These are phyloP conservation scores for Meriones psammophilus DNA, from an alignment of 2,797 vertebrate species.

Conservation along the genomic window DNA sequence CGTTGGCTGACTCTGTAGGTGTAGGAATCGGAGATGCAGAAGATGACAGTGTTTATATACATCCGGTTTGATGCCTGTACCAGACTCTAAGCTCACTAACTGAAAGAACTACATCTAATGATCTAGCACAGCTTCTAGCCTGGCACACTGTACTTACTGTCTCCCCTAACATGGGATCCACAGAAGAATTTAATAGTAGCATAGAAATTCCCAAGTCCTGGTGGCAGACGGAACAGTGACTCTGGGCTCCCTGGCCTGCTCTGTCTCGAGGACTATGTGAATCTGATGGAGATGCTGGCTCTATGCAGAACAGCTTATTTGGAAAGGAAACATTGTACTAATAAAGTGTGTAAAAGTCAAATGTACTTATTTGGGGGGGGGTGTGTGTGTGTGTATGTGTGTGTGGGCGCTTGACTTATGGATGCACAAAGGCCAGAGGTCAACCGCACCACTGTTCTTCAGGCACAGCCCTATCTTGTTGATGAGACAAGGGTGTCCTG, in stretches of 20 bases:
- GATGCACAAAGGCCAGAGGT: not conserved
- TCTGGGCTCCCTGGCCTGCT: not conserved
- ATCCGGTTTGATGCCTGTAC: not conserved
- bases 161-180: not conserved
- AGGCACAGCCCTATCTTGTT: not conserved
- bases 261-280: not conserved
- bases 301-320: not conserved
- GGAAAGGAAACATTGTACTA: not conserved
- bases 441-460: not conserved
- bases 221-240: not conserved
- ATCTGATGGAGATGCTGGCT: not conserved
- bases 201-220: not conserved
- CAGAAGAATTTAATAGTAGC: not conserved
- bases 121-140: not conserved
- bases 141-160: not conserved
- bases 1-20: not conserved
- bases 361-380: not conserved
- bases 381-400: not conserved
- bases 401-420: fast-evolving
- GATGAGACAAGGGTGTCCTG: not conserved
- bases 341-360: not conserved
- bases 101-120: not conserved
- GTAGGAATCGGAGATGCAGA: not conserved
- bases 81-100: not conserved
- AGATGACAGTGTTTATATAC: not conserved